Conservation (phyloP, 2,113 vertebrate species). For the Aix galericulata region DNA sequence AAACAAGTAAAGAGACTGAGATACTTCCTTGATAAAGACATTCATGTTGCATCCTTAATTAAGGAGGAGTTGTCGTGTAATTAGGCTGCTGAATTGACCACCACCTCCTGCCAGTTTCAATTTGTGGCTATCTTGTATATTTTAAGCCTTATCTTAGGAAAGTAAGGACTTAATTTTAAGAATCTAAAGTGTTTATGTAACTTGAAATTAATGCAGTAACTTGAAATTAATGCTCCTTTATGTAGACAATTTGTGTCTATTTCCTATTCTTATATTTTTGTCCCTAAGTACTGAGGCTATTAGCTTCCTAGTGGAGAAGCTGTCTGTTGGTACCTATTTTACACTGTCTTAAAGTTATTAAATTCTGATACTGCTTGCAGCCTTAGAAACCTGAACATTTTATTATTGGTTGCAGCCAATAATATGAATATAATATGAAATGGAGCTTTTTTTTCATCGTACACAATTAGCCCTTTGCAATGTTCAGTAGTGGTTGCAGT, state of each 20-base stretch:
- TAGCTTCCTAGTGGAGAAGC: neutral
- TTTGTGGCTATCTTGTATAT: neutral
- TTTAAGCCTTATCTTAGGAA: neutral
- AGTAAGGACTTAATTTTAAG: neutral
- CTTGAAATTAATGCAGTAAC: neutral
- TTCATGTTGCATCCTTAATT: neutral
- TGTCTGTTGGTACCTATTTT: neutral
- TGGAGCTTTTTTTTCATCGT: neutral
- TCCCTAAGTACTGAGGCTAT: neutral
- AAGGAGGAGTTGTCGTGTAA: neutral
- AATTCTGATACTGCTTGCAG: neutral
- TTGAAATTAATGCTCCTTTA: neutral
- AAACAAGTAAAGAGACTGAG: neutral
- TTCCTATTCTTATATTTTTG: neutral
- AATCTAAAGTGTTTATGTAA: neutral
- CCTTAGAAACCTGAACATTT: neutral
- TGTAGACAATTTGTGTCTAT: neutral
- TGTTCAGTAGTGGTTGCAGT: neutral
- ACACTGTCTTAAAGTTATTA: neutral
- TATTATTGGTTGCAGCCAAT: neutral
- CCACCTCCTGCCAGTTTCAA: neutral
- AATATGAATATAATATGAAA: neutral
- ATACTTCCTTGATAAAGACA: neutral
- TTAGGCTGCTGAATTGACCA: neutral
- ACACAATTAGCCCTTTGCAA: neutral